Conservation (phyloP, 2,797 vertebrate genomes). For the Sebastes variabilis region DNA sequence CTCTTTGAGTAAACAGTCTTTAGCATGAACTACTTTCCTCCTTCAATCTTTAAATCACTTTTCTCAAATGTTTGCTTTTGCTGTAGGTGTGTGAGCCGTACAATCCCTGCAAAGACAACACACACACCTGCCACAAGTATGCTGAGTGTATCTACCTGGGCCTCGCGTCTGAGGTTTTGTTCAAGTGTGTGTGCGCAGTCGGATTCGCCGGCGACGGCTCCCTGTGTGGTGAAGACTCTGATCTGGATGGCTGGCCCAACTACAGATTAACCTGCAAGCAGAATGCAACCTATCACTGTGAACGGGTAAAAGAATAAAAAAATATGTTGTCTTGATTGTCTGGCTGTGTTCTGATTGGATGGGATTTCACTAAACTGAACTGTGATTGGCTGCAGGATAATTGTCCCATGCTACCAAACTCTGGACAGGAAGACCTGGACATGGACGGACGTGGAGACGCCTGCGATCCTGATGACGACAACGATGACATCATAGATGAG, state of each 20-base stretch:
- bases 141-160: slow-evolving; percentile 91
- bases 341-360: not conserved
- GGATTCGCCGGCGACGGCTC: slow-evolving; percentile 94
- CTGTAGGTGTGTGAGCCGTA: slow-evolving; percentile 92
- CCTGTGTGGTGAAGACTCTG: slow-evolving; percentile 93
- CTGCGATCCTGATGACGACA: slow-evolving; percentile 96
- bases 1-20: not conserved
- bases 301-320: slow-evolving; percentile 81
- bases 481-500: slow-evolving; percentile 92
- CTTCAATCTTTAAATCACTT: not conserved
- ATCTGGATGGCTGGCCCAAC: slow-evolving; percentile 98
- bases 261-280: slow-evolving; percentile 87
- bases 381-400: slow-evolving; percentile 87
- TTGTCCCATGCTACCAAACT: slow-evolving; percentile 93
- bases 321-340: not conserved
- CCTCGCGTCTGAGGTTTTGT: slow-evolving; percentile 92
- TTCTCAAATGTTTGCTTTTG: not conserved
- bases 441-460: slow-evolving; percentile 92
- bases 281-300: slow-evolving; percentile 93
- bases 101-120: slow-evolving; percentile 95
- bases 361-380: slow-evolving; percentile 4
- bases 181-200: slow-evolving; percentile 90
- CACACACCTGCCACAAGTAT: slow-evolving; percentile 90
- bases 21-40: not conserved
- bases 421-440: slow-evolving; percentile 96